Percentiles rank a stretch among this genome's conserved stretches.
These are phyloP conservation scores for Sturmia bella DNA, from an alignment of 2,888 invertebrate genomes.

Conservation along the genomic window DNA sequence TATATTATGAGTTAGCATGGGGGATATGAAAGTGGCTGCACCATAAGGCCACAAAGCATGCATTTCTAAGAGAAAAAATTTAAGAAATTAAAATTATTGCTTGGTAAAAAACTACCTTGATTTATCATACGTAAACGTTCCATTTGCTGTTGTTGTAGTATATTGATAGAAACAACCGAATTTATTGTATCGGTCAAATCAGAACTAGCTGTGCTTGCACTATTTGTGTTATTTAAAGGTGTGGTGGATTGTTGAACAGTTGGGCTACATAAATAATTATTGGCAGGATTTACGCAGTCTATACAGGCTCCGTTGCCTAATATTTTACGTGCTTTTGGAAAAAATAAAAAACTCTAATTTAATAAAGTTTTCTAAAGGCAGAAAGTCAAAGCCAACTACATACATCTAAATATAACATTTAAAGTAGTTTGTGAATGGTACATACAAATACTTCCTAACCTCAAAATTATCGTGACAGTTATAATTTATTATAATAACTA, in stretches of 20 bases:
- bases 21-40: conserved; percentile 75
- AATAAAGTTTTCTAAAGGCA: conserved; percentile 1
- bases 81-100: background rate
- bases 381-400: conserved; percentile 50
- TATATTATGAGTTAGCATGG: conserved; percentile 73
- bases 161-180: conserved; percentile 9
- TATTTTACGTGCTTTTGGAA: conserved; percentile 74
- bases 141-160: conserved; percentile 72
- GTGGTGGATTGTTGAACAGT: background rate
- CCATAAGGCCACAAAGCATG: conserved; percentile 76
- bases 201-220: background rate
- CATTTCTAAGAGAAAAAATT: conserved; percentile 70
- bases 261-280: conserved; percentile 1
- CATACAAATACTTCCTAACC: conserved; percentile 34
- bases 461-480: conserved; percentile 23
- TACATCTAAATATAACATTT: background rate
- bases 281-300: conserved; percentile 12
- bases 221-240: conserved; percentile 15
- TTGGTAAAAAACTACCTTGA: conserved; percentile 71
- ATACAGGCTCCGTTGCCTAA: conserved; percentile 69
- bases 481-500: conserved; percentile 5
- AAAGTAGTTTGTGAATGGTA: conserved; percentile 7
- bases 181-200: conserved; percentile 18
- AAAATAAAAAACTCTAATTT: conserved; percentile 14
- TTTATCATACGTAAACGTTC: conserved; percentile 75